Conservation (phyloP, 2,113 vertebrate genomes). For the Hypomesus transpacificus region DNA sequence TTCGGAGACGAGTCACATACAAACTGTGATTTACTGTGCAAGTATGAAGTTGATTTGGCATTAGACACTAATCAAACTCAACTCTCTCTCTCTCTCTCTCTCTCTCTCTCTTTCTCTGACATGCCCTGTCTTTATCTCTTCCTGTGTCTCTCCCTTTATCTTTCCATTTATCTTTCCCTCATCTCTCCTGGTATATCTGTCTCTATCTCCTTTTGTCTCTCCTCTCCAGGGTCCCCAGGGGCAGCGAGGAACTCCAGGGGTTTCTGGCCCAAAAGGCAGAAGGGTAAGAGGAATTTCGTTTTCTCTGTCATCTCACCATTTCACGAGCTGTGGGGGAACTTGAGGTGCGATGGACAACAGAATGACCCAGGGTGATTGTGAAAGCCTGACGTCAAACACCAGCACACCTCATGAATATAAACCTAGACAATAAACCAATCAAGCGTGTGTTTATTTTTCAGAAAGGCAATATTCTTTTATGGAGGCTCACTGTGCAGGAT, state of each 20-base stretch:
- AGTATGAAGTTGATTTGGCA: no score
- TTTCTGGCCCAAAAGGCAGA: slow-evolving; percentile 82
- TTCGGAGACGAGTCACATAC: no score
- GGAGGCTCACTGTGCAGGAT: slow-evolving; percentile 4
- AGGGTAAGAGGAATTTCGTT: slow-evolving; percentile 75
- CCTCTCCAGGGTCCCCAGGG: slow-evolving; percentile 80
- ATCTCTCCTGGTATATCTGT: background rate
- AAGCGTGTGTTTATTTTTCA: slow-evolving; percentile 22
- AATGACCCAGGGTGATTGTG: background rate
- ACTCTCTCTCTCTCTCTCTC: background rate
- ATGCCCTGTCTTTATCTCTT: background rate
- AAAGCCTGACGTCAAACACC: slow-evolving; percentile 12
- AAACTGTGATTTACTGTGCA: no score
- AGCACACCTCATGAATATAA: slow-evolving; percentile 18
- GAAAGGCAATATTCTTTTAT: slow-evolving; percentile 20
- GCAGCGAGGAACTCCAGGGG: slow-evolving; percentile 77
- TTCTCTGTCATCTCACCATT: background rate
- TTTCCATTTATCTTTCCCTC: slow-evolving; percentile 3
- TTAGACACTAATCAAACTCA: no score
- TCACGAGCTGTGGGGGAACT: background rate
- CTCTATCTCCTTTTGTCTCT: slow-evolving; percentile 8
- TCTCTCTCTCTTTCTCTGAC: slow-evolving; percentile 20
- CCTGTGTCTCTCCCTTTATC: background rate
- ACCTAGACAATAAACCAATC: slow-evolving; percentile 15
- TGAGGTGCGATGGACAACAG: background rate